Evolutionary conservation across 2,113 vertebrate species (phyloP).

Genomic region (Stictonetta naevosa): DNA sequence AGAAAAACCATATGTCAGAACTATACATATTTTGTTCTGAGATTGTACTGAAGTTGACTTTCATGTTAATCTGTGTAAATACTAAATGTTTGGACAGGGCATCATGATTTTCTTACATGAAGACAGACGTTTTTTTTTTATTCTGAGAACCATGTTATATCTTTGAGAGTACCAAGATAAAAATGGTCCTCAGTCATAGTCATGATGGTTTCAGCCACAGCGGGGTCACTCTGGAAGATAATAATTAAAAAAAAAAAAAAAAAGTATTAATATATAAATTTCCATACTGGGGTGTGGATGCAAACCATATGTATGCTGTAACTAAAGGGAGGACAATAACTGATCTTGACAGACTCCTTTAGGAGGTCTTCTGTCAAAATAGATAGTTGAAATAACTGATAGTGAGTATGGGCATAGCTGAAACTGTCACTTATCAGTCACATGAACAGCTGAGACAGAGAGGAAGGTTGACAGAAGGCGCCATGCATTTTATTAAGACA

Average conservation of each 20-base stretch:
- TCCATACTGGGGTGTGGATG: not conserved
- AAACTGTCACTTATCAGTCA: not conserved
- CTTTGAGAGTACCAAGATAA: not conserved
- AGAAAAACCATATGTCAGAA: not conserved
- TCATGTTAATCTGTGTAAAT: not conserved
- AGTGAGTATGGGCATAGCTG: not conserved
- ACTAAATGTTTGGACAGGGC: not conserved
- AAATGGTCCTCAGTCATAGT: not conserved
- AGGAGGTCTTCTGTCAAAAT: not conserved
- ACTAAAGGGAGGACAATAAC: not conserved
- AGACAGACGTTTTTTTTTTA: not conserved
- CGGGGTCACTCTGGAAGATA: not conserved
- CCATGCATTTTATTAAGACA: not conserved
- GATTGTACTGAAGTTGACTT: not conserved
- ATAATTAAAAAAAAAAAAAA: not conserved
- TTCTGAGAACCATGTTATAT: not conserved
- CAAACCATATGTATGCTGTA: not conserved
- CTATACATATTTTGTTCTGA: not conserved
- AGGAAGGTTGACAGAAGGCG: not conserved
- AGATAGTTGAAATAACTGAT: not conserved
- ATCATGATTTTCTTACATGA: not conserved
- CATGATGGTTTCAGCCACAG: not conserved
- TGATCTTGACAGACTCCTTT: not conserved
- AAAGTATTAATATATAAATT: not conserved
- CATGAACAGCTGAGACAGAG: not conserved